Evolutionary conservation across 2,888 invertebrate species (phyloP), one percentile per base, ranked within the genome.

Genomic region (Ormia ochracea): DNA sequence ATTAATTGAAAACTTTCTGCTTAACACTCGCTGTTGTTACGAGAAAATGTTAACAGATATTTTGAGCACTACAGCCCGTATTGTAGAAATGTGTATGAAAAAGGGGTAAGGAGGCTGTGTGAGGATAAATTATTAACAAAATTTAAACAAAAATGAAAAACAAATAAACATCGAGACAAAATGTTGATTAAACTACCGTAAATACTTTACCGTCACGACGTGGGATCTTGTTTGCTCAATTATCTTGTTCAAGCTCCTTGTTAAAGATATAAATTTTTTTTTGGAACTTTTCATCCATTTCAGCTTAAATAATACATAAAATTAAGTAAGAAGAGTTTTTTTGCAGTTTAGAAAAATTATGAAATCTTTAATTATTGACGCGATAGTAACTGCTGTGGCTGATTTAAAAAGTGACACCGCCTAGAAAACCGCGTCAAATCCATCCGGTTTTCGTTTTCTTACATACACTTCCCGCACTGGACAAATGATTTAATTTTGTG

Each of bases 101-200:
- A 31, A n/a, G 21, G 38, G 17, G 23, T n/a, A n/a, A n/a, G 21
- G 28, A 33, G 17, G 17, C 7, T 6, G n/a, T 17, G 10, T 7
- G 12, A 3, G 26, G n/a, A 50, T 26, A 58, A 52, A 74, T 69
- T 61, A 69, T 78, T 66, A 52, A 43, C 28, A 58, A 45, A 45
- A 10, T 65, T 17, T 2, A 38, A 45, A 33, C 14, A 33, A 36
- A 48, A 58, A 38, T 26, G 1, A 66, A 41, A 45, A 41, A 17
- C 33, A 68, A 36, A 59, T 17, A 9, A 21, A 48, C 23, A 38
- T 26, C 12, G 23, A 28, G 36, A 63, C 63, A 61, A 81, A 72
- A 56, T 74, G 74, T 77, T 79, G 78, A 74, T 81, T 83, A 84
- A 87, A 87, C 87, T 87, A 87, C 87, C 85, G 87, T 86, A 87